Percentiles rank a stretch among this genome's conserved stretches.
These are phyloP conservation scores for Paramisgurnus dabryanus DNA, from an alignment of 2,113 vertebrate species.

Conservation along the genomic window DNA sequence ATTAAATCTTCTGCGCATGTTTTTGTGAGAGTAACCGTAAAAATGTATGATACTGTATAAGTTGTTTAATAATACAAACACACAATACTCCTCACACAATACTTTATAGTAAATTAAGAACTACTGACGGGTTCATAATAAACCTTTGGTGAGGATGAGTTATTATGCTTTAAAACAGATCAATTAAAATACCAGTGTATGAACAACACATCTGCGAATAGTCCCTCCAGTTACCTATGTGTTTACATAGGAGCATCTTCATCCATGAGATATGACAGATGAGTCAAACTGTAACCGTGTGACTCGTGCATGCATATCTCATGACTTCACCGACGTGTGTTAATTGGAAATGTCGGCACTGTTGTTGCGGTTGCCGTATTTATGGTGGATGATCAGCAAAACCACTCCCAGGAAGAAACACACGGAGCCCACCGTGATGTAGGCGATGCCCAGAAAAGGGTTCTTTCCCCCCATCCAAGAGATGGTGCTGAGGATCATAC, in stretches of 20 bases:
- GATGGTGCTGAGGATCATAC: conserved; percentile 98
- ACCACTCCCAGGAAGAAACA: conserved; percentile 95
- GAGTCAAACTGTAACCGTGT: background rate
- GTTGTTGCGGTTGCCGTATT: conserved; percentile 92
- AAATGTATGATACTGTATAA: no score
- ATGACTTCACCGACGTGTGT: background rate
- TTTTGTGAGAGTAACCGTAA: no score
- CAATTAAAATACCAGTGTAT: conserved; percentile 57
- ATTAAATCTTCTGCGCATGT: no score
- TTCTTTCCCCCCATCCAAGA: conserved; percentile 99
- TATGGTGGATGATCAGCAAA: conserved; percentile 94
- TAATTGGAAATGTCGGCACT: conserved; percentile 91
- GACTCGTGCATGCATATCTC: conserved; percentile 6
- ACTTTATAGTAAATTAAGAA: background rate
- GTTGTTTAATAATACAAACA: background rate
- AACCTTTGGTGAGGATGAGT: background rate
- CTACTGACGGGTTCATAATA: background rate
- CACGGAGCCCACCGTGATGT: conserved; percentile 94
- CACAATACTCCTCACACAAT: background rate
- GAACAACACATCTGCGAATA: conserved; percentile 64
- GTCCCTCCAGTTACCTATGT: conserved; percentile 49
- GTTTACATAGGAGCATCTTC: conserved; percentile 45
- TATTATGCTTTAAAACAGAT: conserved; percentile 41
- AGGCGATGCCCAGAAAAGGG: conserved; percentile 96
- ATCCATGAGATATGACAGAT: background rate